Conservation (phyloP, 2,888 invertebrate genomes). For the Perizoma flavofasciatum region DNA sequence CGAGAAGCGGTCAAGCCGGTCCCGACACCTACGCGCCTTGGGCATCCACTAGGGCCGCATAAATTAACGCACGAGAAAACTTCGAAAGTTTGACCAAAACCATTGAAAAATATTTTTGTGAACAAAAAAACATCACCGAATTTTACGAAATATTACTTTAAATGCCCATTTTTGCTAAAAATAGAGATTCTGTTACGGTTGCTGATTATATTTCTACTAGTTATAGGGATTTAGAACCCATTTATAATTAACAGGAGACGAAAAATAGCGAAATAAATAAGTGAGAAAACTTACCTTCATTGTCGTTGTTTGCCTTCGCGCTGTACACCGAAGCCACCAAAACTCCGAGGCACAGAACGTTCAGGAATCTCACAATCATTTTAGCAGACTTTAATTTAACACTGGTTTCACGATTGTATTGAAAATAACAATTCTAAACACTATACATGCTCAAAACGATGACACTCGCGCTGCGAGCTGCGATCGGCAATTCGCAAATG, state of each 20-base stretch:
- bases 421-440: conserved; percentile 73
- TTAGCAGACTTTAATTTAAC: conserved; percentile 68
- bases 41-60: conserved; percentile 53
- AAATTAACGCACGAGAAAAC: conserved; percentile 45
- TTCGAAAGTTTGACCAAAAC: conserved; percentile 31
- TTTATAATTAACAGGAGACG: conserved; percentile 27
- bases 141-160: conserved; percentile 6
- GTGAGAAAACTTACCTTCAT: conserved; percentile 73
- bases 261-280: conserved; percentile 65
- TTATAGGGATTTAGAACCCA: neutral
- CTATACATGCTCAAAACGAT: conserved; percentile 77
- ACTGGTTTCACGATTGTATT: conserved; percentile 75
- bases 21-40: conserved; percentile 68
- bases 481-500: conserved; percentile 82
- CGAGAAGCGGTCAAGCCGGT: conserved; percentile 70
- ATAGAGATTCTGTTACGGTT: neutral
- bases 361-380: conserved; percentile 83
- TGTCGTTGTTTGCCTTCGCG: conserved; percentile 78
- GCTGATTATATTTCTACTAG: neutral
- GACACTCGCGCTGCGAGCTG: conserved; percentile 76
- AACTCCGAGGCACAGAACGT: conserved; percentile 79
- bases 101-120: conserved; percentile 12
- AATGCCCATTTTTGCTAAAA: neutral
- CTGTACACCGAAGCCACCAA: conserved; percentile 76
- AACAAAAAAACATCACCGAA: conserved; percentile 21